Base-by-base conservation (phyloP, 2,797 vertebrate genomes). In the Champsocephalus esox region DNA sequence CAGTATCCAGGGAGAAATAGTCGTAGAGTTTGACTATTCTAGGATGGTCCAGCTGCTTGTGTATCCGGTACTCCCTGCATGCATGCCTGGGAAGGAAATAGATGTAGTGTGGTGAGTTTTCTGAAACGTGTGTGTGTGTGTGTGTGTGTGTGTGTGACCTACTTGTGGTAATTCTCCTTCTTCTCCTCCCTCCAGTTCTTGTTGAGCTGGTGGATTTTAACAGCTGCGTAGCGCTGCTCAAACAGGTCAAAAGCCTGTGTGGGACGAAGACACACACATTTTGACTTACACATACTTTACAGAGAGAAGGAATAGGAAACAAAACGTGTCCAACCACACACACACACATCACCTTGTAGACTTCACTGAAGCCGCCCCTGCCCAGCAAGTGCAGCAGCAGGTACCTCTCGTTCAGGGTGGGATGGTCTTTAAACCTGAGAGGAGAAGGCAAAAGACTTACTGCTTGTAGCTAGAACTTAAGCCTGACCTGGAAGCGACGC, bases 161-260 rank as follows among this genome's bases (percentile, higher is more conserved):
- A 99, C 98, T 99, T 99, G 94, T 99, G 98, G 85, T 99, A 99
- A 90, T 99, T 99, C 92, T 99, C 98, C 84, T 99, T 99, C 87
- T 99, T 99, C 94, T 99, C 98, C 84, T 99, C 98, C 86, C 98
- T 97, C 98, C 98, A 99, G 95, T 98, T 99, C 94, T 99, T 99
- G 94, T 99, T 99, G 89, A 99, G 97, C 86, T 99, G 98, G 90
- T 99, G 98, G 91, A 99, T 99, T 95, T 99, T 99, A 90, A 99
- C 98, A 87, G 98, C 98, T 82, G 98, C 97, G 0, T 99, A 99
- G 86, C 98, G 96, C 94, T 99, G 98, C 92, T 99, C 98, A 88
- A 98, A 98, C 87, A 99, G 94, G 95, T 99, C 98, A 94, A 99
- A 99, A 70, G 98, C 98, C 98, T 99, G 86, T 59, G 82, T 77